Conservation (phyloP, 2,888 invertebrate species). For the Epirrhoe tristata region DNA sequence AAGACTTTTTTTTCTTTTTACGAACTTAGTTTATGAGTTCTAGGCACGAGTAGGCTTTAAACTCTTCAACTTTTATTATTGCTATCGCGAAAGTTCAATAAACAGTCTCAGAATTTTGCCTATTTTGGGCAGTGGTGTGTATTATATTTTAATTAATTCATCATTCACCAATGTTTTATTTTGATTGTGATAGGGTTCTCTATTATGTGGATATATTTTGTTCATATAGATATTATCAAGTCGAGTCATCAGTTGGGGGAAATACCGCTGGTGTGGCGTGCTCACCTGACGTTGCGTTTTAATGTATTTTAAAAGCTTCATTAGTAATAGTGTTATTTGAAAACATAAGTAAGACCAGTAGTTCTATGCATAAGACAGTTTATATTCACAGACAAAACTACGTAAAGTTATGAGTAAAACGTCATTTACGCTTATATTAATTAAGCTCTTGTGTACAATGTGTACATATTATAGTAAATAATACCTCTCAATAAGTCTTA, state of each 20-base stretch:
- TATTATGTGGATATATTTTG: too few relatives aligned
- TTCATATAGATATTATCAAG: conserved; percentile 50
- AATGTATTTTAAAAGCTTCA: conserved; percentile 14
- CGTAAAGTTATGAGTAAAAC: too few relatives aligned
- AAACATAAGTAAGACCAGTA: too few relatives aligned
- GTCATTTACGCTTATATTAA: too few relatives aligned
- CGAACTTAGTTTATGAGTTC: not conserved
- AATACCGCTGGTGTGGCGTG: conserved; percentile 59
- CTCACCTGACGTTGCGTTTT: conserved; percentile 56
- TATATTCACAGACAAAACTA: not conserved
- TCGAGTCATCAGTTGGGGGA: conserved; percentile 61
- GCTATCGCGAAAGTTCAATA: too few relatives aligned
- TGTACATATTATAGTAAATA: too few relatives aligned
- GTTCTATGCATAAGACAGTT: too few relatives aligned
- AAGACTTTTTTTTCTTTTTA: conserved; percentile 48
- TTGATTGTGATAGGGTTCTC: too few relatives aligned
- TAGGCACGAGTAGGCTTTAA: conserved; percentile 29
- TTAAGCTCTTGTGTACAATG: not conserved
- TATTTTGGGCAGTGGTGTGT: too few relatives aligned
- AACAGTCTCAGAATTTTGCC: too few relatives aligned
- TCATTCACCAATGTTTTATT: too few relatives aligned
- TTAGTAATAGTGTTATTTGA: conserved; percentile 6
- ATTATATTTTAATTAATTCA: too few relatives aligned
- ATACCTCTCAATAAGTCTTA: conserved; percentile 13
- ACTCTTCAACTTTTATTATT: conserved; percentile 32